Conservation (phyloP, 2,888 invertebrate genomes). For the Dinocampus coccinellae region DNA sequence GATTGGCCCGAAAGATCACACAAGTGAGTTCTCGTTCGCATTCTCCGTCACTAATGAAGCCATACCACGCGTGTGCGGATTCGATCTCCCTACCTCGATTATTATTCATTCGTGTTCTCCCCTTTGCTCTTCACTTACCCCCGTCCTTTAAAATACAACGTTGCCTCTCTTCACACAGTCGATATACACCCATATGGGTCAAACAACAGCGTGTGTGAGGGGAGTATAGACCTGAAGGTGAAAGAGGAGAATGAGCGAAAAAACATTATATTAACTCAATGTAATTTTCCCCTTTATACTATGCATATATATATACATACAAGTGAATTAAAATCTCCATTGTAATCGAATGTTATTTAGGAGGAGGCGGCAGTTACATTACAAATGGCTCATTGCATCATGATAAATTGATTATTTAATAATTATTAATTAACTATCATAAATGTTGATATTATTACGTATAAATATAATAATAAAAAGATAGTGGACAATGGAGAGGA, state of each 20-base stretch:
- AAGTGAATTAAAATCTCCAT: background rate
- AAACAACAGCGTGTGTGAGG: background rate
- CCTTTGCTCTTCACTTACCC: background rate
- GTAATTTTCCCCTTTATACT: background rate
- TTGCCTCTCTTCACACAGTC: slow-evolving; percentile 32
- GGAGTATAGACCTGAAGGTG: too few relatives aligned
- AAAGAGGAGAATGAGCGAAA: too few relatives aligned
- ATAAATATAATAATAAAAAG: background rate
- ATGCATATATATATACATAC: background rate
- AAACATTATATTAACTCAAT: too few relatives aligned
- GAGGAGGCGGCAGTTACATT: slow-evolving; percentile 1
- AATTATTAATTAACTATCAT: background rate
- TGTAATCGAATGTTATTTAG: slow-evolving; percentile 6
- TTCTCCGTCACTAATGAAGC: slow-evolving; percentile 42
- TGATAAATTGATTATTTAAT: slow-evolving; percentile 10
- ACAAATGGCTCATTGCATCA: slow-evolving; percentile 4
- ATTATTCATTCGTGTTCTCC: slow-evolving; percentile 51
- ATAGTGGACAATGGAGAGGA: too few relatives aligned
- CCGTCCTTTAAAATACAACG: slow-evolving; percentile 8
- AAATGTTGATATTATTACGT: background rate
- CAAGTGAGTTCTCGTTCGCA: background rate
- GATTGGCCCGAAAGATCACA: slow-evolving; percentile 7
- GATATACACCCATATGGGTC: slow-evolving; percentile 18
- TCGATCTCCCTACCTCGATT: slow-evolving; percentile 57
- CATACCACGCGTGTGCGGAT: slow-evolving; percentile 43